phyloP scores from a whole-genome alignment of 2,797 vertebrate species.

The Natrix natrix region DNA sequence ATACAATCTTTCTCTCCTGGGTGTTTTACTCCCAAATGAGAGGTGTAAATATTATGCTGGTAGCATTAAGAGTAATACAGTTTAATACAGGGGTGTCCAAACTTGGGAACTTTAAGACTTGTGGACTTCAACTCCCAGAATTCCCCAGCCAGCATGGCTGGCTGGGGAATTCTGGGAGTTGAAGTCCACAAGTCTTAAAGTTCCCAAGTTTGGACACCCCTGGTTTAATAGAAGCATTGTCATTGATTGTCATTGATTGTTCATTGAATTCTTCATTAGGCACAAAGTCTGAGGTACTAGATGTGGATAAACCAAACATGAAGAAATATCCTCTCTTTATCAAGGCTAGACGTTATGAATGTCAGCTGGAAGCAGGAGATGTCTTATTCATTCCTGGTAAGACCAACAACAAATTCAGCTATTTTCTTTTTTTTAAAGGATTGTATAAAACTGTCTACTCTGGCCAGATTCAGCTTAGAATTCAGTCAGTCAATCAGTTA shows the following conservation, averaged over 20 bases:
- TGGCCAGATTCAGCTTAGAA: neutral
- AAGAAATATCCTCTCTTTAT: slow-evolving; percentile 86
- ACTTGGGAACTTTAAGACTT: too few species aligned
- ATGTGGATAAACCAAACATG: slow-evolving; percentile 87
- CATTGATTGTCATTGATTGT: slow-evolving; percentile 6
- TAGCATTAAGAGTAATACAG: neutral
- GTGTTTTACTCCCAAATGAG: neutral
- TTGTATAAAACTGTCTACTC: neutral
- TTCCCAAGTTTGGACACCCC: too few species aligned
- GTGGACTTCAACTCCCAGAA: too few species aligned
- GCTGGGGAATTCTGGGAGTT: too few species aligned
- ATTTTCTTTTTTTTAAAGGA: neutral
- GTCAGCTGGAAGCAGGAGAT: slow-evolving; percentile 87
- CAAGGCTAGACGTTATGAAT: slow-evolving; percentile 84
- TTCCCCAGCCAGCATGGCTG: too few species aligned
- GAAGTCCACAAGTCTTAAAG: too few species aligned
- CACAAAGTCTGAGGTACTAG: slow-evolving; percentile 90
- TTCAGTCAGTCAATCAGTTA: neutral
- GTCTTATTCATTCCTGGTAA: slow-evolving; percentile 93
- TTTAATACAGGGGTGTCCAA: neutral
- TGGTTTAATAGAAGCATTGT: slow-evolving; percentile 7
- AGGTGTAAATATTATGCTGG: neutral
- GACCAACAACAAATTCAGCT: neutral
- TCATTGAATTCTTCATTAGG: slow-evolving; percentile 71
- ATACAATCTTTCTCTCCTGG: neutral